Evolutionary conservation across 1,140 invertebrate genomes (phyloP).

Genomic region (Cyrtorhinus lividipennis): DNA sequence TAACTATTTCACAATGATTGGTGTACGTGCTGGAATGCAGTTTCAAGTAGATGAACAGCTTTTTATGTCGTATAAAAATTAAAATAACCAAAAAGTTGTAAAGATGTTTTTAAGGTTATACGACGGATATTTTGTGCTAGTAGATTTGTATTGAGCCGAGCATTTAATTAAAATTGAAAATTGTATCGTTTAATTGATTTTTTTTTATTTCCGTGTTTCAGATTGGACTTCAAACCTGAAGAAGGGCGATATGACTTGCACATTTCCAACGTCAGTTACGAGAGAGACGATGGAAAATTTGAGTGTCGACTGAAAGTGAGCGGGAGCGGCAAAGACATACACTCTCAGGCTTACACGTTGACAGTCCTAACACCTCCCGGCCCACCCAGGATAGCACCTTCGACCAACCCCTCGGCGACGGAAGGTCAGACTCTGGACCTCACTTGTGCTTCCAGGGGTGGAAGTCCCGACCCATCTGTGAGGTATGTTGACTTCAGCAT

Average conservation of each 20-base stretch:
- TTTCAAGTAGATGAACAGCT: too few species aligned
- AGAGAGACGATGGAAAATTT: constrained; percentile 78
- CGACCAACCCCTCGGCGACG: constrained; percentile 50
- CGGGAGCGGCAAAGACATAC: constrained; percentile 65
- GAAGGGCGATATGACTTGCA: constrained; percentile 75
- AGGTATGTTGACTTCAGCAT: constrained; percentile 43
- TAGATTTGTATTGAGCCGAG: too few species aligned
- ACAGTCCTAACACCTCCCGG: constrained; percentile 74
- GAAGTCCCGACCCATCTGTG: constrained; percentile 75
- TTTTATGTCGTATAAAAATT: too few species aligned
- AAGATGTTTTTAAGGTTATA: too few species aligned
- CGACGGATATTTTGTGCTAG: too few species aligned
- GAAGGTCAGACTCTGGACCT: constrained; percentile 63
- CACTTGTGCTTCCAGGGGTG: constrained; percentile 67
- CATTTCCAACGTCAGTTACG: constrained; percentile 73
- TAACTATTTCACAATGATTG: too few species aligned
- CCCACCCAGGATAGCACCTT: constrained; percentile 56
- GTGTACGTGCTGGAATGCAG: too few species aligned
- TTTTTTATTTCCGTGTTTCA: too few species aligned
- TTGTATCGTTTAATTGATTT: too few species aligned
- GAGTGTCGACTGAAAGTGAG: constrained; percentile 75
- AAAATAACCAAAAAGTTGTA: too few species aligned
- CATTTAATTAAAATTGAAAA: too few species aligned
- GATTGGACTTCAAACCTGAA: constrained; percentile 55
- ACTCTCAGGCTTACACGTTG: constrained; percentile 64